Base-by-base conservation (phyloP, 2,888 invertebrate genomes). In the Erynnis tages region DNA sequence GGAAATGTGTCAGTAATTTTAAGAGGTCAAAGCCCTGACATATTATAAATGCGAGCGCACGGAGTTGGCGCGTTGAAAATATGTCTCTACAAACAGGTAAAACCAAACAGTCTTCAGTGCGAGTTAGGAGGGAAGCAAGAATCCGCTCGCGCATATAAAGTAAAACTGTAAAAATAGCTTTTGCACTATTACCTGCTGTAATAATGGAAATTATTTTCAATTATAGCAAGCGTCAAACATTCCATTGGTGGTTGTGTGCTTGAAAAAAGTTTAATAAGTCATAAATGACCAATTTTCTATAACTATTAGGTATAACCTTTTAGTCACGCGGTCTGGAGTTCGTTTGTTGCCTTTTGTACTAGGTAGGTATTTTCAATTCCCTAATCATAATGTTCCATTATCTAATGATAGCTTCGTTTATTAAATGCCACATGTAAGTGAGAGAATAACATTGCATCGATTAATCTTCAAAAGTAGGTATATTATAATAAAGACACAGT, bases 31-130 rank as follows among this genome's bases (percentile, higher is more conserved):
- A 77, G 77, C 72, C 74, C 79, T 74, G 47, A 54, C 55, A 57
- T 62, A 67, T 81, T 85, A 83, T 85, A 68, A 85, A 89, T 89
- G 88, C 88, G 75, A 73, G 79, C 72, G 77, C 88, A 89, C 88
- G 88, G 68, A 74, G 71, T 69, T 64, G 76, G 67, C 76, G 72
- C 70, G 74, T 66, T 73, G 75, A 79, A 85, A 82, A 81, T 82
- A 81, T 86, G 81, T 82, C 71, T 71, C 71, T 62, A 64, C 84
- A 83, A 84, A 85, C 80, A 81, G 68, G 66, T 70, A 63, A 71
- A 67, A 67, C 72, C 75, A 77, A 80, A 82, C 82, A 69, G 71
- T 77, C 76, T 77, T 44, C 73, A 72, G 67, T 69, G 63, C 69
- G 73, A 78, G 73, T 81, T 76, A 78, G 73, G 73, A 65, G 64